phyloP scores from a whole-genome alignment of 2,888 invertebrate species.

The Incurvaria masculella region DNA sequence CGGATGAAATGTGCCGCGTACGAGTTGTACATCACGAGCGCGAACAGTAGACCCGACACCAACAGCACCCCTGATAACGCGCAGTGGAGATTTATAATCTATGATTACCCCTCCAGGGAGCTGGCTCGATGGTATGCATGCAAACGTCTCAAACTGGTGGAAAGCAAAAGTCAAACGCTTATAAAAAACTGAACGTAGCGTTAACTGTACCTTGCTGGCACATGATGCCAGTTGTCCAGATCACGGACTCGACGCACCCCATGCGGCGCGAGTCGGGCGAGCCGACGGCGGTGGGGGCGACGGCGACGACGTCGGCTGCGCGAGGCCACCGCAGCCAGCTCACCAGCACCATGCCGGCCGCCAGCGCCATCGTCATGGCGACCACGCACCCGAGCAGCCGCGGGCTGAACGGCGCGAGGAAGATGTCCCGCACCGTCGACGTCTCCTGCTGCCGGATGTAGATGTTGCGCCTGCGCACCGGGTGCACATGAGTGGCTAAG shows the following conservation, averaged over 20 bases:
- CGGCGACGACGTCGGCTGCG: conserved; percentile 31
- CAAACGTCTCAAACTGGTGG: too few relatives aligned
- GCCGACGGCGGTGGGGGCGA: conserved; percentile 35
- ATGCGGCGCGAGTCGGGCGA: conserved; percentile 26
- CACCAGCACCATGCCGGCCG: conserved; percentile 47
- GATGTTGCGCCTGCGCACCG: conserved; percentile 53
- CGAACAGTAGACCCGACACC: conserved; percentile 56
- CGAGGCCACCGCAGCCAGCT: conserved; percentile 39
- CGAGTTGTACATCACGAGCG: conserved; percentile 61
- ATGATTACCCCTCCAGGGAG: too few relatives aligned
- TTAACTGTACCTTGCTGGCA: conserved; percentile 70
- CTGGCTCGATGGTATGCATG: too few relatives aligned
- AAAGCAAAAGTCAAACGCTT: too few relatives aligned
- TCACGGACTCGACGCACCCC: conserved; percentile 51
- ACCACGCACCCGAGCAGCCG: conserved; percentile 53
- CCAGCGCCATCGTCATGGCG: conserved; percentile 44
- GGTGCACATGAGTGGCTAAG: too few relatives aligned
- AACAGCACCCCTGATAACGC: conserved; percentile 57
- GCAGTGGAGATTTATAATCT: too few relatives aligned
- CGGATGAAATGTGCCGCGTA: too few relatives aligned
- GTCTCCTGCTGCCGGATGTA: conserved; percentile 62
- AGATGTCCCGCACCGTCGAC: conserved; percentile 60
- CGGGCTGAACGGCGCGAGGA: conserved; percentile 58
- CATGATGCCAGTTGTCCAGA: conserved; percentile 62
- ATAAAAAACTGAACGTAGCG: too few relatives aligned